Base-by-base conservation (phyloP, 2,797 vertebrate species). In the Typhlichthys eigenmanni region DNA sequence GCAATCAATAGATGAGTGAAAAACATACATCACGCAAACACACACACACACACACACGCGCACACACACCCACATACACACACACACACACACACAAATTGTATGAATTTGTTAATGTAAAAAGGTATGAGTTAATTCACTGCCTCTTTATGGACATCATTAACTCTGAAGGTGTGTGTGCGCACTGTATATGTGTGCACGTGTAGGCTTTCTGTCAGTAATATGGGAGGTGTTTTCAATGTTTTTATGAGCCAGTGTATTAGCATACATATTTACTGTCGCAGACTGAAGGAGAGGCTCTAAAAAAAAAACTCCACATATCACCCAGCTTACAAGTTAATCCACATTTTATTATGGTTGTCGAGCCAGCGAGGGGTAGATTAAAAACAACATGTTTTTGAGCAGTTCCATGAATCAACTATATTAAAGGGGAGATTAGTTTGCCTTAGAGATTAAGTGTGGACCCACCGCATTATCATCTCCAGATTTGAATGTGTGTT, bases 371-470 rank as follows among this genome's bases (percentile, higher is more conserved):
- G 49, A 89, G 86, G 80, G 82, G 86, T 90, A 90, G 89, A 92
- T 92, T 92, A 90, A 91, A 92, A 92, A 88, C 82, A 91, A 90
- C 87, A 86, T 88, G 88, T 87, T 88, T 91, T 90, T 83, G 76
- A 89, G 78, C 83, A 85, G 81, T 82, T 91, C 90, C 74, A 82
- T 91, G 85, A 90, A 92, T 92, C 88, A 89, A 78, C 80, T 87
- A 84, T 90, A 92, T 92, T 91, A 91, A 89, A 88, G 82, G 76
- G 81, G 85, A 92, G 90, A 92, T 92, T 91, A 91, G 87, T 91
- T 91, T 90, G 64, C 76, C 58, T 84, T 66, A 70, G 76, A 82
- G 88, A 91, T 90, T 89, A 89, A 84, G 71, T 77, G 62, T 82
- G 70, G 79, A 78, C 80, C 84, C 76, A 50, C 62, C 47, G 75